A percentile compares a stretch with the other conserved stretches of the same genome.
Evolutionary conservation across 2,888 invertebrate genomes (phyloP).

Genomic region (Mactromeris polynyma): DNA sequence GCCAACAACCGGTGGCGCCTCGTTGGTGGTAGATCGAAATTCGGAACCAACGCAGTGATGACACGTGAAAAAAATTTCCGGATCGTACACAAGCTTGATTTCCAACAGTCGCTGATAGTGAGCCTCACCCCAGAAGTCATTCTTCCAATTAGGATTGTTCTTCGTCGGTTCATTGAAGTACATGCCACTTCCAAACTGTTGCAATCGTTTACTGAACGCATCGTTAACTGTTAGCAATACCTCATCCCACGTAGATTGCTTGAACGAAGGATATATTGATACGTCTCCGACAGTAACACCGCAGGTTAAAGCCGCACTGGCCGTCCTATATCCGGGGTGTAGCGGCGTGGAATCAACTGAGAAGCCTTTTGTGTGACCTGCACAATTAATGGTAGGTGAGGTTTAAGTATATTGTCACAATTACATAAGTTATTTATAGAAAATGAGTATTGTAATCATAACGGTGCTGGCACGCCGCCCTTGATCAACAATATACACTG

Average conservation of each 20-base stretch:
- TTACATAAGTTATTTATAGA: too few relatives aligned
- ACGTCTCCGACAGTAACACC: slow-evolving; percentile 15
- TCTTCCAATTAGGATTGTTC: slow-evolving; percentile 74
- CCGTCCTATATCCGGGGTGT: slow-evolving; percentile 69
- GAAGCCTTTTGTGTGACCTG: slow-evolving; percentile 52
- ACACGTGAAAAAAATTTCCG: slow-evolving; percentile 76
- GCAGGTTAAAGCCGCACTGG: slow-evolving; percentile 49
- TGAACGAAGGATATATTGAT: neutral
- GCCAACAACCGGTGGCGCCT: too few relatives aligned
- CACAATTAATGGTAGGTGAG: neutral
- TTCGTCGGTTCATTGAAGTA: slow-evolving; percentile 76
- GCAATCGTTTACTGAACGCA: slow-evolving; percentile 4
- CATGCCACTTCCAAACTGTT: slow-evolving; percentile 67
- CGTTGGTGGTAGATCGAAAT: neutral
- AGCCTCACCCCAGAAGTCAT: slow-evolving; percentile 73
- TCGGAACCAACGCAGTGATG: slow-evolving; percentile 78
- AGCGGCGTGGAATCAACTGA: slow-evolving; percentile 43
- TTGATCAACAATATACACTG: too few relatives aligned
- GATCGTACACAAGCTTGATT: slow-evolving; percentile 74
- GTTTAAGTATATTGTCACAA: too few relatives aligned
- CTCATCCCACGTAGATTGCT: slow-evolving; percentile 2
- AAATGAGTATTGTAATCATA: too few relatives aligned
- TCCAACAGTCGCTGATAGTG: slow-evolving; percentile 72
- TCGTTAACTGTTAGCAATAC: neutral
- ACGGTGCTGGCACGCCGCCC: too few relatives aligned